phyloP scores from a whole-genome alignment of 2,888 invertebrate genomes.

The Argyresthia albistria region DNA sequence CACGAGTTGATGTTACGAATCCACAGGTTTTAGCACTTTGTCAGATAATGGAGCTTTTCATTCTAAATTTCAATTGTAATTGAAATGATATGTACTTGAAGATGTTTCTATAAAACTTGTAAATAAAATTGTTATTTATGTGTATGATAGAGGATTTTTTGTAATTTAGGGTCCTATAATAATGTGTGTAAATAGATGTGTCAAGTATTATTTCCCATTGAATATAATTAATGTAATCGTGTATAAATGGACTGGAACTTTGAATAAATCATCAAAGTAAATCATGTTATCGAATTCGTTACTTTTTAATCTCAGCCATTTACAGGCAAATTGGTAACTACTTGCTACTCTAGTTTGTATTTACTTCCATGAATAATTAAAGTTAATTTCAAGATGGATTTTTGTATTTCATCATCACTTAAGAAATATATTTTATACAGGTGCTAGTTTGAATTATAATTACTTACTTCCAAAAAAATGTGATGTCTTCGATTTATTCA shows the following conservation, averaged over 20 bases:
- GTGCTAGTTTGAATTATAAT: no score
- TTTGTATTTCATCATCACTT: neutral
- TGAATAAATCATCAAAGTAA: slow-evolving; percentile 13
- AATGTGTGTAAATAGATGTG: slow-evolving; percentile 3
- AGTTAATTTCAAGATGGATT: no score
- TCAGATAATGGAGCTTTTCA: slow-evolving; percentile 20
- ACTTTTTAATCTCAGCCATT: neutral
- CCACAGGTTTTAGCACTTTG: slow-evolving; percentile 12
- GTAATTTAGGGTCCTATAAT: neutral
- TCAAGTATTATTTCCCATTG: neutral
- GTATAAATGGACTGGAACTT: slow-evolving; percentile 7
- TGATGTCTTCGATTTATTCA: slow-evolving; percentile 8
- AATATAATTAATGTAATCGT: slow-evolving; percentile 23
- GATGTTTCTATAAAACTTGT: slow-evolving; percentile 31
- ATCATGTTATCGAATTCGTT: neutral
- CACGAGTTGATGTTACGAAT: neutral
- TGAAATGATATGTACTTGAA: slow-evolving; percentile 29
- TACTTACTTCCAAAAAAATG: neutral
- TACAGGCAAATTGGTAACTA: no score
- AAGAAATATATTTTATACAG: neutral
- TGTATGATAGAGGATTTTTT: neutral
- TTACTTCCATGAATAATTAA: no score
- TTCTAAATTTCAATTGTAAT: slow-evolving; percentile 33
- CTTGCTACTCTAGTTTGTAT: no score
- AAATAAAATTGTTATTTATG: slow-evolving; percentile 49